Evolutionary conservation across 1,140 invertebrate species (phyloP).

Genomic region (Formica exsecta): DNA sequence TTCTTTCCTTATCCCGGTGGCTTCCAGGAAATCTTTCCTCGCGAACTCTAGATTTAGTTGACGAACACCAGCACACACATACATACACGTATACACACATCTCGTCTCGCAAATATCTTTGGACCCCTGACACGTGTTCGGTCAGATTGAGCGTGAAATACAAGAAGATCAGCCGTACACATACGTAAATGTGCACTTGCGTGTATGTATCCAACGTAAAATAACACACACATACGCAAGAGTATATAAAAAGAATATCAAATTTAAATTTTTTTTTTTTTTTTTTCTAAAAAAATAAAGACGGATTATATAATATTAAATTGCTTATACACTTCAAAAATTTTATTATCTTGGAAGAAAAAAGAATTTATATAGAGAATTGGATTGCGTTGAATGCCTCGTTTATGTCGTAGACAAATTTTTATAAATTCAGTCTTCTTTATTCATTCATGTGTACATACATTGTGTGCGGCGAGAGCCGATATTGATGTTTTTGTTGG

Average conservation of each 20-base stretch:
- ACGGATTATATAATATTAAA: too few relatives aligned
- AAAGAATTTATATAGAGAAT: not conserved
- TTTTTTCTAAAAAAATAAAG: too few relatives aligned
- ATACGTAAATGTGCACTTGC: not conserved
- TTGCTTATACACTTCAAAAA: not conserved
- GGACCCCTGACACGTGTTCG: constrained; percentile 22
- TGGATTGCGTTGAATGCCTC: not conserved
- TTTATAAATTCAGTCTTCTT: not conserved
- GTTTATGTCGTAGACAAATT: not conserved
- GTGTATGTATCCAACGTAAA: not conserved
- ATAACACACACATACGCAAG: not conserved
- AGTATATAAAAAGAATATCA: not conserved
- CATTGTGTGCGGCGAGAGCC: not conserved
- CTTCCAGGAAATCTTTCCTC: constrained; percentile 55
- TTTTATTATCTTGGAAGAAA: not conserved
- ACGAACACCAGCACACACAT: constrained; percentile 16
- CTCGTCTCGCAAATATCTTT: constrained; percentile 13
- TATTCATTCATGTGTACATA: not conserved
- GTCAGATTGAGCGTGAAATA: constrained; percentile 35
- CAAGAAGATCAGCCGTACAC: constrained; percentile 9
- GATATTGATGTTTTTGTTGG: constrained; percentile 68
- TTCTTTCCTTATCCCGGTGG: constrained; percentile 29
- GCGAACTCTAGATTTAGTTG: constrained; percentile 57
- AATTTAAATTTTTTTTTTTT: too few relatives aligned
- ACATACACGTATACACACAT: not conserved